Conservation (phyloP, 2,797 vertebrate species). For the Novumbra hubbsi region DNA sequence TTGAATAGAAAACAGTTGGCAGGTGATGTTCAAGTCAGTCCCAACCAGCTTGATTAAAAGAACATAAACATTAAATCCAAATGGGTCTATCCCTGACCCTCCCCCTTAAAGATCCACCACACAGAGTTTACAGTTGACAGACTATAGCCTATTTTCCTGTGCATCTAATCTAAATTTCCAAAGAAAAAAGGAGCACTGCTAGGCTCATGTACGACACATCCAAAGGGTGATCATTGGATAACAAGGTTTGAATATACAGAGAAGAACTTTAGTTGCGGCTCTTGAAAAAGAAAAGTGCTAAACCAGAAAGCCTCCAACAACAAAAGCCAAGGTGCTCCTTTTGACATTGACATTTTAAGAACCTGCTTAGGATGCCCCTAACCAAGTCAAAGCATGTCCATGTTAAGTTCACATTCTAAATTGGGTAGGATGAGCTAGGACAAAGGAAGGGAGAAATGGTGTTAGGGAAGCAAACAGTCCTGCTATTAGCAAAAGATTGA, state of each 20-base stretch:
- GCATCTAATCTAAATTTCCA: background rate
- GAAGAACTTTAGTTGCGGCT: background rate
- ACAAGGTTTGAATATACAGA: background rate
- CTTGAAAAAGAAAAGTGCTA: background rate
- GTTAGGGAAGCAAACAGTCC: background rate
- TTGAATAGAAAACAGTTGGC: background rate
- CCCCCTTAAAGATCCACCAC: background rate
- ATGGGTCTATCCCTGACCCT: background rate
- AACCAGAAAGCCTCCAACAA: background rate
- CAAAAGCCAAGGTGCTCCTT: slow-evolving; percentile 1
- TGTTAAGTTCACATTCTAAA: background rate
- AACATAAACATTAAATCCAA: background rate
- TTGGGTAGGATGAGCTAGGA: background rate
- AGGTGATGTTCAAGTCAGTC: background rate
- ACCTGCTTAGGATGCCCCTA: background rate
- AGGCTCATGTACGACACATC: background rate
- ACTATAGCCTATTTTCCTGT: background rate
- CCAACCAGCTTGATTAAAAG: background rate
- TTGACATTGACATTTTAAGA: background rate
- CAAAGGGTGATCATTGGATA: background rate
- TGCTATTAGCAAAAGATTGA: background rate
- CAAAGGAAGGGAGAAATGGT: background rate
- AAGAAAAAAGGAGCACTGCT: background rate
- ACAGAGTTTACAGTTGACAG: background rate
- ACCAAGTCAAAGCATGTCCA: background rate